Evolutionary conservation across 92 coral and sea anemone genomes (phyloP).

Genomic region (Muricea muricata): DNA sequence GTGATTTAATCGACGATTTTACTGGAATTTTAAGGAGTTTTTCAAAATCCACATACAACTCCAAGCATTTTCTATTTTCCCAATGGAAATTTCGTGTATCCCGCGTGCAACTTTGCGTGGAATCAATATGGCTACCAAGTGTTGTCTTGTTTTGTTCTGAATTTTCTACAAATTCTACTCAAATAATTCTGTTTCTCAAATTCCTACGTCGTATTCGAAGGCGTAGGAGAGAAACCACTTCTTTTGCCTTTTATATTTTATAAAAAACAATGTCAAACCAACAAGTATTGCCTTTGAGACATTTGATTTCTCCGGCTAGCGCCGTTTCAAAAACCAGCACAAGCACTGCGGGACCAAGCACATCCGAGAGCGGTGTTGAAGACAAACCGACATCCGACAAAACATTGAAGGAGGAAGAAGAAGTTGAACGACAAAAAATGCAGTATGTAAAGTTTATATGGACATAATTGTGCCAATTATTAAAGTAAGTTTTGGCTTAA

Average conservation of each 20-base stretch:
- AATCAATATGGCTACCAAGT: not conserved
- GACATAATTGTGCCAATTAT: too few species aligned
- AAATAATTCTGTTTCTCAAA: not conserved
- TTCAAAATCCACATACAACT: too few species aligned
- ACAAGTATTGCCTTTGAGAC: slow-evolving; percentile 39
- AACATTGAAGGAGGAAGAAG: slow-evolving; percentile 40
- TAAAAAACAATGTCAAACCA: not conserved
- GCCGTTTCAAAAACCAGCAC: not conserved
- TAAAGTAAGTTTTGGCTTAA: not conserved
- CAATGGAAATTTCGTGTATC: not conserved
- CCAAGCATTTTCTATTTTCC: not conserved
- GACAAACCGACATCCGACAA: slow-evolving; percentile 12
- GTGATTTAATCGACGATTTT: too few species aligned
- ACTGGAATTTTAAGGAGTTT: too few species aligned
- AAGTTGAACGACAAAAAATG: slow-evolving; percentile 41
- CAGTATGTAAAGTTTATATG: slow-evolving; percentile 39
- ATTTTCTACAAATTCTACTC: not conserved
- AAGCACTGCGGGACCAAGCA: not conserved
- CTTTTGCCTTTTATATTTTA: not conserved
- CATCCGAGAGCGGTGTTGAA: not conserved
- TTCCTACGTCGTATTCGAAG: not conserved
- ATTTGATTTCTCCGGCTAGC: not conserved
- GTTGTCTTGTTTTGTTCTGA: not conserved
- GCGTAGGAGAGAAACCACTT: not conserved
- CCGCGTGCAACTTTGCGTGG: slow-evolving; percentile 10